A percentile compares a stretch with the other conserved stretches of the same genome.
phyloP scores from a whole-genome alignment of 1,140 invertebrate species.

The Pissodes strobi region DNA sequence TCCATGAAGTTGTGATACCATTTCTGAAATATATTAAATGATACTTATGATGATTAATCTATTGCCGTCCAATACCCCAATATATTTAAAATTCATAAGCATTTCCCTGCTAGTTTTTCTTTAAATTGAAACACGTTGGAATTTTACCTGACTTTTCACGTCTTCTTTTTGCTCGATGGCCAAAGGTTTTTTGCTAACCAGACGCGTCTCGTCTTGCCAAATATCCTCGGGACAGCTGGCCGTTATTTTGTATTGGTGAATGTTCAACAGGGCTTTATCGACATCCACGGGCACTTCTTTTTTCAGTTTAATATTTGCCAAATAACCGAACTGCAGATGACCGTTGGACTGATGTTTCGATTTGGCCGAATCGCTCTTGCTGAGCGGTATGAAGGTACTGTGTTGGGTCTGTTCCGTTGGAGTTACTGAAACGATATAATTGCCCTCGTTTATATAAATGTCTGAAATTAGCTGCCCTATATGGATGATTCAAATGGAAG shows the following conservation, averaged over 20 bases:
- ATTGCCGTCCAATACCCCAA: too few relatives aligned
- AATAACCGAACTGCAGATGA: slow-evolving; percentile 21
- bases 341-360: slow-evolving; percentile 1
- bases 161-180: slow-evolving; percentile 80
- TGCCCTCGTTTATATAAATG: too few relatives aligned
- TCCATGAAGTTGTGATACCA: slow-evolving; percentile 75
- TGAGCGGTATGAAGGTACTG: background rate
- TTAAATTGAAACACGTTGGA: too few relatives aligned
- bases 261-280: slow-evolving; percentile 74
- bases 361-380: slow-evolving; percentile 11
- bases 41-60: too few relatives aligned
- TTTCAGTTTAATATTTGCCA: slow-evolving; percentile 24
- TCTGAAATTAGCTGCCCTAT: too few relatives aligned
- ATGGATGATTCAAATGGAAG: too few relatives aligned
- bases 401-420: slow-evolving; percentile 1
- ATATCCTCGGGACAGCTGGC: slow-evolving; percentile 85
- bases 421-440: slow-evolving; percentile 14
- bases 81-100: too few relatives aligned
- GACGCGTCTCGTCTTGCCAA: background rate
- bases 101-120: too few relatives aligned
- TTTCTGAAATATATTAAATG: slow-evolving; percentile 64
- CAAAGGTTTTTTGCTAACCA: slow-evolving; percentile 74
- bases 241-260: slow-evolving; percentile 76
- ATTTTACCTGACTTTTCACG: background rate
- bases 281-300: slow-evolving; percentile 66